Evolutionary conservation across 30 jellyfish, hydroid and myxozoan species (phyloP), one percentile per base, ranked within the genome.

Genomic region (Phacellophora camtschatica): DNA sequence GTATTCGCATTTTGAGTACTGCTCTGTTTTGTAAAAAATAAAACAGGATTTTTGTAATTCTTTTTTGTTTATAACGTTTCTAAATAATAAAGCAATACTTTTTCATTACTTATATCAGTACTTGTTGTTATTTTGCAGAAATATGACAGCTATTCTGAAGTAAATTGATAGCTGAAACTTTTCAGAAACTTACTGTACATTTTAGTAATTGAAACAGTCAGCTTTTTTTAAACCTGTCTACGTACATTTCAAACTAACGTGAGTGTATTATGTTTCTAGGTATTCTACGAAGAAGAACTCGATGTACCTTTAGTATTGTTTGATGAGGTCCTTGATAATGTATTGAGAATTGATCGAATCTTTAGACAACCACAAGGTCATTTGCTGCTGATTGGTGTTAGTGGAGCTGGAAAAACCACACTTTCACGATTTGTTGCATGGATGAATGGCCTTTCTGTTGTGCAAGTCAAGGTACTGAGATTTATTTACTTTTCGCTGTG

Each of bases 331-430:
- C 83, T 94, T 22, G 99, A 94, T 55, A 96, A 94, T 79, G 99
- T 94, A 71, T 87, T 94, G 36, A 69, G 99, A 86, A 94, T 94
- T 41, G 99, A 94, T 55, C 84, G 99, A 51, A 94, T 94, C 25
- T 94, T 94, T 88, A 72, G 99, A 29, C 99, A 94, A 49, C 99
- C 99, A 0, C 99, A 94, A 74, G 99, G 96, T 19, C 96, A 86
- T 34, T 61, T 94, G 90, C 78, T 94, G 87, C 69, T 94, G 72
- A 94, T 94, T 67, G 99, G 99, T n/a, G 99, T 94, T 22, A 77
- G 96, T 30, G 99, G 99, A 1, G 99, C 99, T 3, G 99, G 99
- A 13, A 94, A 94, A 48, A 94, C 99, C 28, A 94, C 99, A 5
- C 54, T 94, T 74, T 94, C 99, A 50, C 80, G 99, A 20, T 94